phyloP scores from a whole-genome alignment of 1,140 invertebrate genomes.

The Trialeurodes vaporariorum region DNA sequence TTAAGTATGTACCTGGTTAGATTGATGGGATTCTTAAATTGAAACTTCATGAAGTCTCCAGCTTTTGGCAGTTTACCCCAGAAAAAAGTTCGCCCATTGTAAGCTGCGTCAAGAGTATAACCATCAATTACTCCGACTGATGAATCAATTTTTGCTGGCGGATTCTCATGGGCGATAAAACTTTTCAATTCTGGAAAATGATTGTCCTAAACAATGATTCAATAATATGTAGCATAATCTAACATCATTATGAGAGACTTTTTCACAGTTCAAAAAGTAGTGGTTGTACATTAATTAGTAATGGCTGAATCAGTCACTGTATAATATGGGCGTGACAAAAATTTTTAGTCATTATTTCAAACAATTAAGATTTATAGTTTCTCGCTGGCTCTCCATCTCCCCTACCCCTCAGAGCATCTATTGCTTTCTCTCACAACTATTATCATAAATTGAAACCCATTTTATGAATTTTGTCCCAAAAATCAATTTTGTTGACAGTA shows the following conservation, averaged over 20 bases:
- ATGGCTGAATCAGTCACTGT: not conserved
- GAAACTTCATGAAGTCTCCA: not conserved
- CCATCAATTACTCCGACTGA: not conserved
- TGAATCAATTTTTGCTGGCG: not conserved
- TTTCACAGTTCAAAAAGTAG: not conserved
- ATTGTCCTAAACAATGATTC: not conserved
- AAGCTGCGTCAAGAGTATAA: not conserved
- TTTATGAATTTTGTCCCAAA: too few species aligned
- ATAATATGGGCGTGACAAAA: not conserved
- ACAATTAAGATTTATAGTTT: not conserved
- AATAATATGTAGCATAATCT: too few species aligned
- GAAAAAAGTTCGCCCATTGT: not conserved
- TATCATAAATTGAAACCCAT: too few species aligned
- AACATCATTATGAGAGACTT: too few species aligned
- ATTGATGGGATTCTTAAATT: not conserved
- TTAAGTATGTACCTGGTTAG: not conserved
- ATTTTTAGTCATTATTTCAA: not conserved
- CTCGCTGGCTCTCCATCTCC: too few species aligned
- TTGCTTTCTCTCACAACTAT: too few species aligned
- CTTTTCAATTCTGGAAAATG: not conserved
- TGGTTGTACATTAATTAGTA: not conserved
- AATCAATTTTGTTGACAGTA: too few species aligned
- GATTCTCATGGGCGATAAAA: not conserved
- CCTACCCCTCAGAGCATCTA: too few species aligned
- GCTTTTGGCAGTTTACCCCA: not conserved